Conservation (phyloP, 2,113 vertebrate genomes). For the Anarhynchus alexandrinus region DNA sequence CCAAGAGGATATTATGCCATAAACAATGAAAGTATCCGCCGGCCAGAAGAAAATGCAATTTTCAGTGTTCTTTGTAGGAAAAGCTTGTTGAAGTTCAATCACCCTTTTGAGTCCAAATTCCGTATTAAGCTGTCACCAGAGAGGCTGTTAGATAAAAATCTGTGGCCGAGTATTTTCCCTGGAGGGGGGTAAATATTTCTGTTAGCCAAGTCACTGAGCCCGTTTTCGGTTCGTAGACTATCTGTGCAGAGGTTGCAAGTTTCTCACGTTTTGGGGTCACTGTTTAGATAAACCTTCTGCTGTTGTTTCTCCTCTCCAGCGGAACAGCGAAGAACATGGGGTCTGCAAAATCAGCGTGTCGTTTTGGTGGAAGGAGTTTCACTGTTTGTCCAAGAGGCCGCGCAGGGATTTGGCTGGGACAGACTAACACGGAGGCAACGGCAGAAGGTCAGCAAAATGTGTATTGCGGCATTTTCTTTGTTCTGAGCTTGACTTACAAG, state of each 20-base stretch:
- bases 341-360: not conserved
- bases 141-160: conserved; percentile 34
- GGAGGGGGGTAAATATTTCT: conserved; percentile 33
- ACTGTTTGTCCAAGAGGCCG: not conserved
- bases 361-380: not conserved
- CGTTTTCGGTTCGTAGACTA: not conserved
- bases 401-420: not conserved
- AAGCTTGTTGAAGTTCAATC: not conserved
- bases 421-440: not conserved
- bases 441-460: not conserved
- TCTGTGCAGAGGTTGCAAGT: not conserved
- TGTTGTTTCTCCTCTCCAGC: not conserved
- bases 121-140: not conserved
- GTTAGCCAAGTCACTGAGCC: not conserved
- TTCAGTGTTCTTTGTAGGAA: not conserved
- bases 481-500: not conserved
- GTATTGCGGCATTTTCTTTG: not conserved
- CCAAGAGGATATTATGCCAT: not conserved
- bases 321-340: not conserved
- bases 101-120: not conserved
- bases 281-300: not conserved
- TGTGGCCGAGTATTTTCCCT: conserved; percentile 16
- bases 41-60: not conserved
- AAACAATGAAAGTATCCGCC: not conserved
- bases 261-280: conserved; percentile 33